Base-by-base conservation (phyloP, 1,140 invertebrate species). In the Cydia strobilella region DNA sequence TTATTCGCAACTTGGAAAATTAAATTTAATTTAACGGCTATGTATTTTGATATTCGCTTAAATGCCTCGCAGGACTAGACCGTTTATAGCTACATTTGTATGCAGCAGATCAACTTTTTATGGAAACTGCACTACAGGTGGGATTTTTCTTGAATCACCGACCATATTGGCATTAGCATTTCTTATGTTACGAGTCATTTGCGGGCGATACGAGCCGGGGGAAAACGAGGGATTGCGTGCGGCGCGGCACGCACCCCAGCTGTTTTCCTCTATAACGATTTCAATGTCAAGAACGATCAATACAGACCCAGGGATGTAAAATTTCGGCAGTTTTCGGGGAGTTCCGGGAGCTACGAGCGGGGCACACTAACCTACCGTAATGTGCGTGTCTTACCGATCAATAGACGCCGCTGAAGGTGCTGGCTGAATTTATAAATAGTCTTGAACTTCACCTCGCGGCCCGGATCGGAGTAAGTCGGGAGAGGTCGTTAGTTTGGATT, bases 281-380 rank as follows among this genome's bases (percentile, higher is more conserved):
- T 93, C 93, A 93, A 93, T 93, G 93, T 93, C 93, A 93, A 91
- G 88, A 86, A 87, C 89, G 93, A 93, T 93, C 93, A 93, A 93
- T 93, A 93, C 82, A 76, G 81, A 82, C 85, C 65, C 87, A 86
- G 87, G 89, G 87, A 89, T 88, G 88, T 91, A 90, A 90, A 90
- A 92, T 91, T 88, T 92, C 90, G 89, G 88, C 77, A 82, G 82
- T 75, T 85, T 83, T 90, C 90, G 88, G 82, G 79, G 77, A 73
- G 80, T 91, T 91, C 90, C 88, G 88, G 90, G 89, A 82, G 84
- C 83, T 79, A 84, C 88, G 86, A 86, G 82, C 86, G 75, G 79
- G 82, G 84, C 84, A 84, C 86, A 91, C 90, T 91, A 93, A 91
- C 90, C 91, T 92, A 92, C 90, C 91, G 88, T 92, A 92, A 90